Conservation (phyloP, 2,113 vertebrate genomes). For the Brachypodius melanocephalos region DNA sequence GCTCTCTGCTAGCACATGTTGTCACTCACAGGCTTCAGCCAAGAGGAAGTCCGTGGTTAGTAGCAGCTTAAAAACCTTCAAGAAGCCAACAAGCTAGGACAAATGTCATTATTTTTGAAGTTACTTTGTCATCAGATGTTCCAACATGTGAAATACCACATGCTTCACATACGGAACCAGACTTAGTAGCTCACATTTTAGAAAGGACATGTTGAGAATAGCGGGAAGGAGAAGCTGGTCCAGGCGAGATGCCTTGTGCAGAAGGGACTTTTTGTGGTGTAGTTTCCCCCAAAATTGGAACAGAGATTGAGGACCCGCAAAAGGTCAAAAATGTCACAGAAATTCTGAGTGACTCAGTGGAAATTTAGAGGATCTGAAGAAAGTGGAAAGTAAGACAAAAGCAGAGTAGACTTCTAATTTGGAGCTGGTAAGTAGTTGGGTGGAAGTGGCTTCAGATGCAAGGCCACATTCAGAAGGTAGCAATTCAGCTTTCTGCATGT, state of each 20-base stretch:
- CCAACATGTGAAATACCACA: not conserved
- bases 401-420: not conserved
- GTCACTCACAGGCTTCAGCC: slow-evolving; percentile 18
- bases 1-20: not conserved
- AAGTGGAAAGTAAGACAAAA: not conserved
- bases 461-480: not conserved
- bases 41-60: slow-evolving; percentile 34
- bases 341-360: not conserved
- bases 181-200: not conserved
- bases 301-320: not conserved
- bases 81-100: not conserved
- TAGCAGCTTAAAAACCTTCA: not conserved
- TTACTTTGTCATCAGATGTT: not conserved
- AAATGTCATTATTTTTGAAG: not conserved
- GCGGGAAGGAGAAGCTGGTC: not conserved
- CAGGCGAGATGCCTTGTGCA: accelerated
- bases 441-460: not conserved
- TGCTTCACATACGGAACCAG: not conserved
- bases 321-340: not conserved
- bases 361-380: not conserved
- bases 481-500: not conserved
- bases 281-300: not conserved
- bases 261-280: not conserved
- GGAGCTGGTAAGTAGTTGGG: not conserved
- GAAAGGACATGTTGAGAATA: not conserved